Evolutionary conservation across 2,113 vertebrate species (phyloP).

Genomic region (Acinonyx jubatus): DNA sequence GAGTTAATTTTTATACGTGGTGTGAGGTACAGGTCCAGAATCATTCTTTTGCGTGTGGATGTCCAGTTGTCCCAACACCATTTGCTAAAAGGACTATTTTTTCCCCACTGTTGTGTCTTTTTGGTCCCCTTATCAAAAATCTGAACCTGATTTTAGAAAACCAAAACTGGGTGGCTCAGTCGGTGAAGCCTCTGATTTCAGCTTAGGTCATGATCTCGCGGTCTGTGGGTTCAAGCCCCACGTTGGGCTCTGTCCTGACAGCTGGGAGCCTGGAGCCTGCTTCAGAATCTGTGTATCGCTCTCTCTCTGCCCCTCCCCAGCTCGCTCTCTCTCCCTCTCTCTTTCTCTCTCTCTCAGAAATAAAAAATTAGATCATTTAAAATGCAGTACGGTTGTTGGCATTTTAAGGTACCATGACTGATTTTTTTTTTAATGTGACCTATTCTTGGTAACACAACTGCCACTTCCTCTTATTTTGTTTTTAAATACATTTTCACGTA

Average conservation of each 20-base stretch:
- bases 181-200: too few species aligned
- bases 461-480: constrained; percentile 20
- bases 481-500: constrained; percentile 32
- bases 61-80: background rate
- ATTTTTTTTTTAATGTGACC: background rate
- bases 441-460: background rate
- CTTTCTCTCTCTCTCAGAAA: too few species aligned
- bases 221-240: too few species aligned
- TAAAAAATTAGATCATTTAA: constrained; percentile 5
- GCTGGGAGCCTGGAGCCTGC: too few species aligned
- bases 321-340: too few species aligned
- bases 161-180: background rate
- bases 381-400: background rate
- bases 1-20: background rate
- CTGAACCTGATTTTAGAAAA: constrained; percentile 15
- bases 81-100: background rate
- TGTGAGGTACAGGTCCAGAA: background rate
- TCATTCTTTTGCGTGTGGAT: background rate
- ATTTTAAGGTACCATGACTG: background rate
- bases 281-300: too few species aligned
- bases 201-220: too few species aligned
- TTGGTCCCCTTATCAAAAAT: constrained; percentile 15
- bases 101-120: background rate
- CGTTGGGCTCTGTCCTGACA: too few species aligned
- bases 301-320: too few species aligned